These are phyloP conservation scores for Periphyllus acericola DNA, from an alignment of 2,888 invertebrate genomes.

Conservation along the genomic window DNA sequence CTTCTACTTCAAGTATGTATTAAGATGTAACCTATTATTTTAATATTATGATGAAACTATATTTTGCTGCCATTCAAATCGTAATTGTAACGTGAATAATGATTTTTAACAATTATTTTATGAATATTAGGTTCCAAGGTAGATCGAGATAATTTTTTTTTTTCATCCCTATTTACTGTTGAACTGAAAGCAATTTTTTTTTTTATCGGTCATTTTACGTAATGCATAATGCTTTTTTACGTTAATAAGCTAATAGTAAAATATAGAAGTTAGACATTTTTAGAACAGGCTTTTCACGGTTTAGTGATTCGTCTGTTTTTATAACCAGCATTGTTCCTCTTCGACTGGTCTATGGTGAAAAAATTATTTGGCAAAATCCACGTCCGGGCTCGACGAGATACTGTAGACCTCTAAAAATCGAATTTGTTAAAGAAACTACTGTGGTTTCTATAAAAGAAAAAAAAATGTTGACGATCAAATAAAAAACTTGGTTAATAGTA, in stretches of 20 bases:
- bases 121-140: not conserved
- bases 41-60: too few species aligned
- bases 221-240: too few species aligned
- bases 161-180: too few species aligned
- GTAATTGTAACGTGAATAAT: not conserved
- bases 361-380: slow-evolving; percentile 66
- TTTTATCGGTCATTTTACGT: too few species aligned
- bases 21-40: too few species aligned
- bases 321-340: slow-evolving; percentile 65
- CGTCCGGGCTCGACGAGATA: slow-evolving; percentile 65
- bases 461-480: slow-evolving; percentile 54
- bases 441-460: slow-evolving; percentile 60
- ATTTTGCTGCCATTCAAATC: too few species aligned
- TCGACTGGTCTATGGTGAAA: slow-evolving; percentile 64
- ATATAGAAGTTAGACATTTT: too few species aligned
- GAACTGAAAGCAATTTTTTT: too few species aligned
- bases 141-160: too few species aligned
- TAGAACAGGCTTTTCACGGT: not conserved
- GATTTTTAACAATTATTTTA: not conserved
- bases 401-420: slow-evolving; percentile 65
- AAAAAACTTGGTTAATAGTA: not conserved
- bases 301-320: slow-evolving; percentile 56
- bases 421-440: slow-evolving; percentile 65
- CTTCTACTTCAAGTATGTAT: too few species aligned
- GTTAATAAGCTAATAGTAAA: too few species aligned